phyloP scores from a whole-genome alignment of 1,140 invertebrate species.

The Apis florea region DNA sequence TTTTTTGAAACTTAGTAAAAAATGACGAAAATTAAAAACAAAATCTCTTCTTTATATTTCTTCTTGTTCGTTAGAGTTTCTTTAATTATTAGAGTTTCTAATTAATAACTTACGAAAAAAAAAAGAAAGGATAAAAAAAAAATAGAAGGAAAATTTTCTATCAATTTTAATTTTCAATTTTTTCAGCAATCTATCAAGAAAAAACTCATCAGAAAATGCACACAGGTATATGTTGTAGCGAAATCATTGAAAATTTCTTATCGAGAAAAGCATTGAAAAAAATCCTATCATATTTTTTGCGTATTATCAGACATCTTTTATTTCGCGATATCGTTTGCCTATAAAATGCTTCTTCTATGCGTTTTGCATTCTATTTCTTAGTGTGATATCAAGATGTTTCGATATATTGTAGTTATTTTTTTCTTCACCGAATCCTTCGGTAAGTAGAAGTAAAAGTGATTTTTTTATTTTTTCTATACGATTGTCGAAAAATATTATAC shows the following conservation, averaged over 20 bases:
- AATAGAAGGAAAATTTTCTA: not conserved
- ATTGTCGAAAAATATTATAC: not conserved
- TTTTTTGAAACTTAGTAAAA: too few relatives aligned
- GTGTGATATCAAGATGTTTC: slow-evolving; percentile 49
- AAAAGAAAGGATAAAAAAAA: not conserved
- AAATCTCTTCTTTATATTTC: too few relatives aligned
- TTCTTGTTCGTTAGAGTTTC: too few relatives aligned
- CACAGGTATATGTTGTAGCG: not conserved
- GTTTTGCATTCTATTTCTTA: too few relatives aligned
- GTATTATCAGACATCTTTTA: slow-evolving; percentile 6
- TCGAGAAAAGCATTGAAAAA: slow-evolving; percentile 4
- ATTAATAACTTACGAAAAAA: too few relatives aligned
- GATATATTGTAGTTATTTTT: not conserved
- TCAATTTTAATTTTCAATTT: too few relatives aligned
- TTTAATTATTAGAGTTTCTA: too few relatives aligned
- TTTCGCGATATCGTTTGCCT: slow-evolving; percentile 23
- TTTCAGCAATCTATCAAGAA: not conserved
- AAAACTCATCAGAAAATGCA: not conserved
- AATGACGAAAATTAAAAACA: too few relatives aligned
- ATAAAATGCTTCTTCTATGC: too few relatives aligned
- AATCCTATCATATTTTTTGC: not conserved
- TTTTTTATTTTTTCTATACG: not conserved
- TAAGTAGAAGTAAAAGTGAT: slow-evolving; percentile 20
- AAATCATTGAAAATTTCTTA: slow-evolving; percentile 15
- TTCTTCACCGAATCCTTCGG: slow-evolving; percentile 21